These are phyloP conservation scores for Chionomys nivalis DNA, from an alignment of 2,113 vertebrate genomes.

Conservation along the genomic window DNA sequence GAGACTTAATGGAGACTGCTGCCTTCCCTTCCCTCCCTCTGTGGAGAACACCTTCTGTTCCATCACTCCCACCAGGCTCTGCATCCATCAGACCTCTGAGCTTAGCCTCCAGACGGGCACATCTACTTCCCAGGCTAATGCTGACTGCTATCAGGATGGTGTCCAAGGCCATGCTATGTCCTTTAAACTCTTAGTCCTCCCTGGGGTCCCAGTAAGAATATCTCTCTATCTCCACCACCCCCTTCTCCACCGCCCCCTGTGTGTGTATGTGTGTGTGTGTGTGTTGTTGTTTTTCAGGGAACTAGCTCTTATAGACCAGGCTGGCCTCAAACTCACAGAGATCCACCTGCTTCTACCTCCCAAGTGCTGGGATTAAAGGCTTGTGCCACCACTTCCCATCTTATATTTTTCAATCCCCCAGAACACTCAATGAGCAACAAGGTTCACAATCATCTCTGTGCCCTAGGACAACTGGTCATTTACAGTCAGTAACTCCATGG, in stretches of 20 bases:
- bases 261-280: no score
- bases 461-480: neutral
- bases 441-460: neutral
- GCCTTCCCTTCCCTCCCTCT: neutral
- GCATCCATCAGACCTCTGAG: neutral
- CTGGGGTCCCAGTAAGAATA: neutral
- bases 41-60: neutral
- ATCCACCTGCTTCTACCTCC: no score
- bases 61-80: no score
- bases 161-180: neutral
- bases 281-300: no score
- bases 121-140: neutral
- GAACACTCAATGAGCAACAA: neutral
- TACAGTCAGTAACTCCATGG: no score
- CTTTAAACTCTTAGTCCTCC: neutral
- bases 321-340: no score
- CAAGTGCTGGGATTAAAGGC: no score
- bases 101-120: neutral
- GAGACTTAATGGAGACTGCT: rapidly evolving
- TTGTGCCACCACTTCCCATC: no score
- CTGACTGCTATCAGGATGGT: neutral
- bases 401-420: neutral
- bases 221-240: no score
- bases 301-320: no score
- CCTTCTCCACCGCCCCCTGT: no score